Base-by-base conservation (phyloP, 2,888 invertebrate species). In the Apamea epomidion region DNA sequence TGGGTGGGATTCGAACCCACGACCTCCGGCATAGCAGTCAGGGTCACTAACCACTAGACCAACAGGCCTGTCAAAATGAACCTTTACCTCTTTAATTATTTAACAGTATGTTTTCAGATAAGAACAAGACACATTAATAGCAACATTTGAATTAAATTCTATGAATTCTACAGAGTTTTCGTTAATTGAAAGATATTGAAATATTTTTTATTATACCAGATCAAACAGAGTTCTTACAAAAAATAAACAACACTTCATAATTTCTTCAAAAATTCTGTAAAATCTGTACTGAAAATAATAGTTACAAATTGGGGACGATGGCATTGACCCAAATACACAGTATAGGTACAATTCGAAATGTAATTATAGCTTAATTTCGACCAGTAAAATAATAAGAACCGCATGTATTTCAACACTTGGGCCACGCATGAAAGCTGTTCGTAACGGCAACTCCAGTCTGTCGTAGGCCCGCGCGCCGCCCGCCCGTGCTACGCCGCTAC, bases 401-500 rank as follows among this genome's bases (percentile, higher is more conserved):
- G 84, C 78, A 54, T 54, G n/a, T 71, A 60, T 54, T 71, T 72
- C 18, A 51, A 71, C 42, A 71, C 76, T 74, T 77, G 78, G 74
- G 42, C 74, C 76, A 71, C 60, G 68, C 76, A 21, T 75, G 76
- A 80, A 79, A 82, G 88, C 83, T 88, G 62, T n/a, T 45, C 32
- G 70, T 74, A 82, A 82, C 67, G 45, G 54, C 18, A 76, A 79
- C 74, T 76, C 78, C 90, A 90, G 91, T 90, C 74, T 54, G 71
- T 42, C 83, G 87, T 81, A 87, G 88, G 75, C 81, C 76, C 76
- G 81, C 85, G 86, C 65, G 82, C 80, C 83, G 85, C 76, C 75
- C 86, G 85, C 90, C 83, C 89, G 90, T 79, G 86, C 91, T 90
- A 90, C 90, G 81, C 37, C 37, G 78, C 88, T 83, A 90, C 87